These are phyloP conservation scores for Hucho hucho DNA, from an alignment of 2,113 vertebrate genomes.

Conservation along the genomic window DNA sequence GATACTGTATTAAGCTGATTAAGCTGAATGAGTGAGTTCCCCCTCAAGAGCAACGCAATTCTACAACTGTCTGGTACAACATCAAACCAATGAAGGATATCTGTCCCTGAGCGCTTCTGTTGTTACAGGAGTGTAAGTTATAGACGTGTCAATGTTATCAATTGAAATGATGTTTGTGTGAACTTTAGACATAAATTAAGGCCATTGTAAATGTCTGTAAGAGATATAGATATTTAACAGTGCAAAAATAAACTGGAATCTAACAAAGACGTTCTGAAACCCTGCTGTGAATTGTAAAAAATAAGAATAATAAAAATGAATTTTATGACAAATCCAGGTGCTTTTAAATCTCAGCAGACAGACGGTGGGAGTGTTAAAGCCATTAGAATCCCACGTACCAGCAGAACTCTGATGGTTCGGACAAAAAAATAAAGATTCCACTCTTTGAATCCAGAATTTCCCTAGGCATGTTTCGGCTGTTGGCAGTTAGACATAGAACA, in stretches of 20 bases:
- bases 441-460: conserved; percentile 14
- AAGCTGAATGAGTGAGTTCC: not conserved
- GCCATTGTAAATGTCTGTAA: not conserved
- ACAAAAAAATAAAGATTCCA: not conserved
- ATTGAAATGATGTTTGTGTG: not conserved
- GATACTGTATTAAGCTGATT: not conserved
- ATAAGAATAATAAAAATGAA: conserved; percentile 15
- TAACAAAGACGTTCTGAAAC: conserved; percentile 8
- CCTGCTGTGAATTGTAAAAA: conserved; percentile 20
- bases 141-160: not conserved
- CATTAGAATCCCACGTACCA: conserved; percentile 34
- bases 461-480: conserved; percentile 26
- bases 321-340: conserved; percentile 51
- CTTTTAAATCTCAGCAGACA: conserved; percentile 46
- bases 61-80: not conserved
- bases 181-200: not conserved
- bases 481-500: conserved; percentile 20
- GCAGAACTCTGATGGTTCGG: not conserved
- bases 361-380: conserved; percentile 42
- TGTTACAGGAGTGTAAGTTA: not conserved
- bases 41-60: not conserved
- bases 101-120: too few relatives aligned
- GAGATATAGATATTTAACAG: not conserved
- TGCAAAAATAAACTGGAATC: not conserved
- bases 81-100: not conserved